A percentile compares a stretch with the other conserved stretches of the same genome.
These are phyloP conservation scores for Silurus aristotelis DNA, from an alignment of 2,797 vertebrate species.

Conservation along the genomic window DNA sequence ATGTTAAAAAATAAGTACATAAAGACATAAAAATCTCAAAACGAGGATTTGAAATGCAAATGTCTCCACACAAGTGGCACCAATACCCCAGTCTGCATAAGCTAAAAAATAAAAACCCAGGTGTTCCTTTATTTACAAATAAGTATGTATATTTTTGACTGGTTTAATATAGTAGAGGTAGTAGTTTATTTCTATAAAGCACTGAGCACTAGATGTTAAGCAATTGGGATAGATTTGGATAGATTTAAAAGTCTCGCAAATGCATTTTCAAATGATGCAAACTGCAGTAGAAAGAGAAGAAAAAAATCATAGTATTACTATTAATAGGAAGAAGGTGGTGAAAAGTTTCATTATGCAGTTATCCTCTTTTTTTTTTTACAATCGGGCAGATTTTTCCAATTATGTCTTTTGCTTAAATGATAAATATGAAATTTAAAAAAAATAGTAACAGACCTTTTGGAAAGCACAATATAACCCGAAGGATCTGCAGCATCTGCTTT, in stretches of 20 bases:
- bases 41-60: neutral
- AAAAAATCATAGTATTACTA: neutral
- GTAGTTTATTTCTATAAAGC: neutral
- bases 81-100: neutral
- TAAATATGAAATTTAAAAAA: neutral
- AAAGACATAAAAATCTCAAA: neutral
- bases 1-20: neutral
- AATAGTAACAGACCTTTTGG: neutral
- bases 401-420: neutral
- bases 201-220: neutral
- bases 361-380: neutral
- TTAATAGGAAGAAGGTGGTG: neutral
- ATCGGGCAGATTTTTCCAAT: too few species aligned
- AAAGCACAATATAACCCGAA: neutral
- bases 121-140: neutral
- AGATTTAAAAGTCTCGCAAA: neutral
- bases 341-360: neutral
- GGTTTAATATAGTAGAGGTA: neutral
- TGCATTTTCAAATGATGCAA: neutral
- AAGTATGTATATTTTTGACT: too few species aligned
- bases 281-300: neutral
- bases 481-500: neutral
- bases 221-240: neutral
- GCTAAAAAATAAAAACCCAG: neutral
- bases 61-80: neutral